These are phyloP conservation scores for Sipha maydis DNA, from an alignment of 2,888 invertebrate genomes.

Conservation along the genomic window DNA sequence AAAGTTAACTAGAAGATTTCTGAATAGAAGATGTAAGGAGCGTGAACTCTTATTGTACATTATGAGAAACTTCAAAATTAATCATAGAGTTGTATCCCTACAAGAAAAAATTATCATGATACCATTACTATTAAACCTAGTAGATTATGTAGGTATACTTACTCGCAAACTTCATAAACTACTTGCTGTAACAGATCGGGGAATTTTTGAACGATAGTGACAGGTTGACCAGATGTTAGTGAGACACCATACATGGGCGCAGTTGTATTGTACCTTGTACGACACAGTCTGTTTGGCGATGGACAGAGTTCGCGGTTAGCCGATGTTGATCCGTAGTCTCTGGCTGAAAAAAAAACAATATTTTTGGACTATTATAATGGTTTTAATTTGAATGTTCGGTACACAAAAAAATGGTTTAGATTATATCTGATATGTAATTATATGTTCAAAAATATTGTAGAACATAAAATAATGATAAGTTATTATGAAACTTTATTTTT, in stretches of 20 bases:
- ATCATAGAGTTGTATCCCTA: too few relatives aligned
- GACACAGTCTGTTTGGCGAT: slow-evolving; percentile 82
- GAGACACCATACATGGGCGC: slow-evolving; percentile 96
- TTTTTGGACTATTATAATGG: neutral
- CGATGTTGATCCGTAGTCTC: slow-evolving; percentile 67
- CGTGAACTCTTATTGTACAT: too few relatives aligned
- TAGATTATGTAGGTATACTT: slow-evolving; percentile 68
- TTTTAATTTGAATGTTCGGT: neutral
- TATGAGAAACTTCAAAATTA: too few relatives aligned
- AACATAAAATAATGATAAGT: too few relatives aligned
- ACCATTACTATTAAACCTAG: too few relatives aligned
- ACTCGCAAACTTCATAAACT: slow-evolving; percentile 93
- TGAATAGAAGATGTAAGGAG: too few relatives aligned
- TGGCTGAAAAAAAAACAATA: slow-evolving; percentile 66
- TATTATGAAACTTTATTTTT: too few relatives aligned
- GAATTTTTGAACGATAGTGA: slow-evolving; percentile 93
- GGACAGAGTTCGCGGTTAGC: slow-evolving; percentile 69
- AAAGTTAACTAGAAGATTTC: too few relatives aligned
- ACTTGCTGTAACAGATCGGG: slow-evolving; percentile 92
- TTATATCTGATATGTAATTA: neutral
- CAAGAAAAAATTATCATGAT: too few relatives aligned
- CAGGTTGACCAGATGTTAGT: slow-evolving; percentile 89
- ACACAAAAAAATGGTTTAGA: neutral
- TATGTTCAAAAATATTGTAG: too few relatives aligned
- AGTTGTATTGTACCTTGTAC: slow-evolving; percentile 90